Evolutionary conservation across 2,888 invertebrate species (phyloP), one percentile per base, ranked within the genome.

Genomic region (Carpatolechia fugitivella): DNA sequence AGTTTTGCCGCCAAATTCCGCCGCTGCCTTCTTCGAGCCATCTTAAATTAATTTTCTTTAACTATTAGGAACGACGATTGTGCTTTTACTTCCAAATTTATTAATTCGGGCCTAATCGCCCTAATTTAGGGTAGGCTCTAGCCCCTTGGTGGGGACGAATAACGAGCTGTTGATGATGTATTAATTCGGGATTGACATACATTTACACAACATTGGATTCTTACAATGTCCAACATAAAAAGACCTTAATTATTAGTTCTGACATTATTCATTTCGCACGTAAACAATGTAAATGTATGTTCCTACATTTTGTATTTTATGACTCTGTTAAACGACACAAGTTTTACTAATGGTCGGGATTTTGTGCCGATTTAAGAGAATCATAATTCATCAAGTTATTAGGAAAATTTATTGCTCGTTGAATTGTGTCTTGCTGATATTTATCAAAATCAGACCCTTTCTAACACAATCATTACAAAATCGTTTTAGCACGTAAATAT

Each of bases 1-100:
- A 65, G 61, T 60, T 56, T 11, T 46, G 71, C 69, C 77, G 75
- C 76, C 76, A 60, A 64, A 68, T 72, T 69, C 62, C 31, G 8
- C 14, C 52, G 35, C 51, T 52, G 41, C 48, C 54, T 38, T 38
- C 46, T 20, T 24, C 51, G 36, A 14, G 5, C 30, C 44, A 31
- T 52, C 40, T 38, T 40, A 52, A 16, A 52, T 44, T 52, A 52
- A 40, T 29, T 30, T 30, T 44, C 38, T 36, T 41, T 31, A 52
- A 52, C 62, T 60, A 60, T 40, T 68, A 70, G 70, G 70, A 70
- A 70, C 70, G 51, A 60, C 56, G 48, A 60, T 55, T 64, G 61
- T 60, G 60, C 61, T 58, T 55, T 54, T 44, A 33, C 10, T 41
- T 18, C 7, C 6, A 40, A 18, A 40, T 40, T 8, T 20, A 20